Evolutionary conservation across 2,797 vertebrate genomes (phyloP), one percentile per base, ranked within the genome.

Genomic region (Clamator glandarius): DNA sequence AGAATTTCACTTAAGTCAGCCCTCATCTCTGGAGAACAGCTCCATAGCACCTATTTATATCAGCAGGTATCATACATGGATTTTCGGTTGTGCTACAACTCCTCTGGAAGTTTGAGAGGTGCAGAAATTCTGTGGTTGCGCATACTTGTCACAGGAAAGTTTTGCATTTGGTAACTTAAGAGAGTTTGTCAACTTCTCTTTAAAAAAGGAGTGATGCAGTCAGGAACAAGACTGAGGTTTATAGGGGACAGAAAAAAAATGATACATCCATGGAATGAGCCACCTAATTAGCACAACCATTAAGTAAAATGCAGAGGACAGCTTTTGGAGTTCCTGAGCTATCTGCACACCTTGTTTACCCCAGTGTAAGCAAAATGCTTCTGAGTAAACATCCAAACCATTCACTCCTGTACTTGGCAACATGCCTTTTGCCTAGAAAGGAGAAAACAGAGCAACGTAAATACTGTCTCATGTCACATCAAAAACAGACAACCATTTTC

Each of bases 401-500:
- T 84, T 77, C 87, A 82, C 5, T 39, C 74, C 68, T 83, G 58
- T 48, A 70, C 48, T 91, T 95, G 95, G 93, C 91, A 96, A 96
- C 88, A 79, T 92, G 79, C 89, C 88, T 88, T 80, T 91, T 84
- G 51, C 83, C 90, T 79, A 57, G 59, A 84, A 95, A 81, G 62
- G 54, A 61, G 95, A 85, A 92, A 96, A 81, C 36, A 63, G 84
- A 92, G 41, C 46, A 91, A 93, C 66, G 89, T 96, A 94, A 96
- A 95, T 79, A 92, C 90, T 95, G 89, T 91, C 86, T 94, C 94
- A 90, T 51, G 67, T 72, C 91, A 85, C 78, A 68, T 83, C 59
- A 82, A 77, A 62, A 94, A 85, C 39, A 94, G 93, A 90, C 89
- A 95, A 51, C 57, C 64, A 64, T 84, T 93, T 87, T 88, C 90